Evolutionary conservation across 2,888 invertebrate species (phyloP).

Genomic region (Lutraria lutraria): DNA sequence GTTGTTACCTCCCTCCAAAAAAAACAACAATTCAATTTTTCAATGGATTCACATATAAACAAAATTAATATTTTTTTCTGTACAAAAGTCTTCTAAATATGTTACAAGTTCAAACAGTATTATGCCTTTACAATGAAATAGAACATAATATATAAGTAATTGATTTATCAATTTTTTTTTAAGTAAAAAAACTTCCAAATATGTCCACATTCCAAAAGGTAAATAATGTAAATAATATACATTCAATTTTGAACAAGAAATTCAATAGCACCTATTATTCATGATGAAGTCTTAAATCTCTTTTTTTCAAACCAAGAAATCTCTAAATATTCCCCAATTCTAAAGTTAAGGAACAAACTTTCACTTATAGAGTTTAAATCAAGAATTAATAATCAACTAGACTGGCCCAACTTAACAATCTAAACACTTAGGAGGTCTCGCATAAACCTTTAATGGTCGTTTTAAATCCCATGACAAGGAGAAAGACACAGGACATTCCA

Average conservation of each 20-base stretch:
- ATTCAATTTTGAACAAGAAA: background rate
- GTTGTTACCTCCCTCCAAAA: background rate
- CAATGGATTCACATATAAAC: too few species aligned
- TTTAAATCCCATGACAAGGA: background rate
- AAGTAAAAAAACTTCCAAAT: too few species aligned
- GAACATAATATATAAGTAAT: too few species aligned
- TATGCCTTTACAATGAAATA: too few species aligned
- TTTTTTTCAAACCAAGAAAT: background rate
- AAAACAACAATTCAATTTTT: too few species aligned
- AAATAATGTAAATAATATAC: background rate
- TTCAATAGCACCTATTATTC: conserved; percentile 12
- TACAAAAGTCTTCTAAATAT: too few species aligned
- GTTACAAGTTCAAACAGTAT: too few species aligned
- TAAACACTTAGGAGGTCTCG: background rate
- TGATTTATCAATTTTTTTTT: too few species aligned
- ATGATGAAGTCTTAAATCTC: background rate
- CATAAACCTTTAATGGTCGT: background rate
- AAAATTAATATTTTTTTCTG: too few species aligned
- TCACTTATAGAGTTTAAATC: background rate
- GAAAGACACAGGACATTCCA: background rate
- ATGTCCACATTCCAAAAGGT: too few species aligned
- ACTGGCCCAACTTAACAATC: background rate
- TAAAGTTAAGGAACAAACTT: background rate
- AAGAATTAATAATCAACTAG: background rate
- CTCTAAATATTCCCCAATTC: background rate